Conservation (phyloP, 2,113 vertebrate genomes). For the Spermophilus dauricus region DNA sequence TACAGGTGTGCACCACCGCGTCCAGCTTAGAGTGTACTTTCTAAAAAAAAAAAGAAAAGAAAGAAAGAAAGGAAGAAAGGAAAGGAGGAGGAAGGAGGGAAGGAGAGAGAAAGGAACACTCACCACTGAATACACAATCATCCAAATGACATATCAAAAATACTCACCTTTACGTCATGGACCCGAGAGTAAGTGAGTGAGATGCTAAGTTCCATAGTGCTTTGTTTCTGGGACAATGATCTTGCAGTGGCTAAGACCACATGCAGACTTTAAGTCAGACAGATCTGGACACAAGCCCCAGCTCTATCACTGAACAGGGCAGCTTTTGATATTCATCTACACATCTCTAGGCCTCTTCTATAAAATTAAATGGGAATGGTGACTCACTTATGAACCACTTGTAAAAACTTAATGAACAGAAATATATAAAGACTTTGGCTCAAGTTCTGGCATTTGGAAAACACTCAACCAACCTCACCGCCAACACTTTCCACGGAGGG, state of each 20-base stretch:
- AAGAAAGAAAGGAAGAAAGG: neutral
- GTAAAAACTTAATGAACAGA: conserved; percentile 18
- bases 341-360: neutral
- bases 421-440: neutral
- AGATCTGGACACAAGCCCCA: neutral
- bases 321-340: neutral
- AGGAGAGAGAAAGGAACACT: neutral
- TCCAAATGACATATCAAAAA: neutral
- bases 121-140: neutral
- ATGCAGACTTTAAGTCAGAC: neutral
- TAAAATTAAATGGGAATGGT: neutral
- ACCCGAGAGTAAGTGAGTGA: neutral
- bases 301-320: neutral
- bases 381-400: neutral
- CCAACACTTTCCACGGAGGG: neutral
- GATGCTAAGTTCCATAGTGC: neutral
- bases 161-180: neutral
- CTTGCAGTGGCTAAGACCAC: neutral
- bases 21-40: neutral
- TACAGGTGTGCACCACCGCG: no score
- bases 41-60: neutral
- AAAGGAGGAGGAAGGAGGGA: neutral
- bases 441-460: neutral
- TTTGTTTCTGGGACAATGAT: neutral
- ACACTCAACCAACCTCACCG: neutral